These are phyloP conservation scores for Clavelina lepadiformis DNA, from an alignment of 23 tunicate species.

Conservation along the genomic window DNA sequence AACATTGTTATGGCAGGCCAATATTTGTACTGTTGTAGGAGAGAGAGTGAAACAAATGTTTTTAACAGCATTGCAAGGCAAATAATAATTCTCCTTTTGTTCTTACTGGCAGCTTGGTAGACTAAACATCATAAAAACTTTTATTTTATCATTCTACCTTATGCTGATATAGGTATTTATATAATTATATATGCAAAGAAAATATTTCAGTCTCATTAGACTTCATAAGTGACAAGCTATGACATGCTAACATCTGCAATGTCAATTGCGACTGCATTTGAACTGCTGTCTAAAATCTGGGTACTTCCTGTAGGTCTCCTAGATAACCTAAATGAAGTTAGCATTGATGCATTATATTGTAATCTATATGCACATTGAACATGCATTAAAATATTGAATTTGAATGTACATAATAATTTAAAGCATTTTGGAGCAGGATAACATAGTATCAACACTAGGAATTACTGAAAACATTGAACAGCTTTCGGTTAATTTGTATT, in stretches of 20 bases:
- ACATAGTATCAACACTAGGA: background rate
- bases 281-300: too few relatives aligned
- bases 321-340: too few relatives aligned
- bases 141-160: background rate
- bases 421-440: conserved; percentile 1
- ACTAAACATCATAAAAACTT: background rate
- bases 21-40: background rate
- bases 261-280: too few relatives aligned
- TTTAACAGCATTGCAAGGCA: background rate
- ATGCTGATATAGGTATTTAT: background rate
- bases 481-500: background rate
- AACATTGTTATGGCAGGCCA: too few relatives aligned
- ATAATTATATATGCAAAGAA: background rate
- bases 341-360: too few relatives aligned
- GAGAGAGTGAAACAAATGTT: background rate
- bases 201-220: too few relatives aligned
- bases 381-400: background rate
- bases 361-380: background rate
- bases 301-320: too few relatives aligned
- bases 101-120: background rate
- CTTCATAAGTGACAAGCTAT: too few relatives aligned
- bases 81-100: background rate
- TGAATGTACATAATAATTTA: background rate
- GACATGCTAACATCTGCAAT: too few relatives aligned
- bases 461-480: background rate